Evolutionary conservation across 1,140 invertebrate genomes (phyloP), one percentile per base, ranked within the genome.

Genomic region (Calephelis virginiensis): DNA sequence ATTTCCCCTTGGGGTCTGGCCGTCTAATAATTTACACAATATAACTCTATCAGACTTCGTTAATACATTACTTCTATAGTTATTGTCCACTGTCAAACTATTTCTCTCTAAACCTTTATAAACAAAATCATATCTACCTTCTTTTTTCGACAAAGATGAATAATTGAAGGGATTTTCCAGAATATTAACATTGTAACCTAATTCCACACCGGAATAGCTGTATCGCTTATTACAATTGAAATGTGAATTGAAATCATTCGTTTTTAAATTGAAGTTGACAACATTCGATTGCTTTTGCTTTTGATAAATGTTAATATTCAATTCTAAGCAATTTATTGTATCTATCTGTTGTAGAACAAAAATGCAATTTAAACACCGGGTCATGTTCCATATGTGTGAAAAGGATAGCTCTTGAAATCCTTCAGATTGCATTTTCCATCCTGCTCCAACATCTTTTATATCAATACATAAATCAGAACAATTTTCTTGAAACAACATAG

Each of bases 401-500:
- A 98, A 99, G 13, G 96, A 94, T 66, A 99, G 95, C 85, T 98
- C 97, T 92, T 98, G 97, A 73, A 97, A 97, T 12, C 94, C 95
- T 8, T 95, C 94, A 7, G 96, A 94, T 86, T 97, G 97, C 76
- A 94, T 94, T 80, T 94, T 95, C 97, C 97, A 98, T 45, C 97
- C 97, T 0, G 77, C 70, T 64, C 90, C 90, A n/a, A 92, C 73
- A 50, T 92, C 89, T 69, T 83, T 78, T 13, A 92, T 71, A 72
- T 84, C 86, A 38, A 99, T 92, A 85, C 96, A 97, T 2, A 99
- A 92, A 84, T 97, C 95, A 50, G 95, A 95, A 11, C 96, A 96
- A 74, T 95, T 97, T 87, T 98, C 96, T 91, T 97, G 95, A 85
- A 98, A 98, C 68, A 94, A 92, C 75, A 99, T 93, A 1, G 95